Evolutionary conservation across 2,797 vertebrate genomes (phyloP).

Genomic region (Coregonus sp.): DNA sequence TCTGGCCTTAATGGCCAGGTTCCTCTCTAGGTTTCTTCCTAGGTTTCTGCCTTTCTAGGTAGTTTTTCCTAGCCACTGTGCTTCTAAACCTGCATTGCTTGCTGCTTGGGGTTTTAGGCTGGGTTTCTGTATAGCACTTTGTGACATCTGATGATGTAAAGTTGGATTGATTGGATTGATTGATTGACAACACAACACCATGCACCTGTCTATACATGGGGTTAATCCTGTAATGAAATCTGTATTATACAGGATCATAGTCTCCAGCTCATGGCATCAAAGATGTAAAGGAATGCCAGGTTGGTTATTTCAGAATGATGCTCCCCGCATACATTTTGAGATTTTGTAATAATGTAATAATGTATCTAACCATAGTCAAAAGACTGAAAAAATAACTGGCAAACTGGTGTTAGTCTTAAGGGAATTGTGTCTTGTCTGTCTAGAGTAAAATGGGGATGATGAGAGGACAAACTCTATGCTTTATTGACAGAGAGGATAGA

Average conservation of each 20-base stretch:
- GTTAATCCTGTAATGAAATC: not conserved
- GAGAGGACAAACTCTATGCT: slow-evolving; percentile 2
- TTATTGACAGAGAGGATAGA: slow-evolving; percentile 25
- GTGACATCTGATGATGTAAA: no score
- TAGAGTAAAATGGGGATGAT: not conserved
- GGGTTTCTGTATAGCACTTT: no score
- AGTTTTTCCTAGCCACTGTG: no score
- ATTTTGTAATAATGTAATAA: not conserved
- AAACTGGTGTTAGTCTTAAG: not conserved
- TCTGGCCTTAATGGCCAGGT: no score
- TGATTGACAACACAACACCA: not conserved
- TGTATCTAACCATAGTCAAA: not conserved
- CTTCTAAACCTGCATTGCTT: no score
- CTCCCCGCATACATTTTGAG: not conserved
- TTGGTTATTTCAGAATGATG: not conserved
- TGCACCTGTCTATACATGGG: not conserved
- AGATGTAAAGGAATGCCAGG: not conserved
- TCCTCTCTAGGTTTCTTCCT: no score
- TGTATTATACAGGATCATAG: no score
- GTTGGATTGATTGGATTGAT: no score
- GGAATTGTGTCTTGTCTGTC: slow-evolving; percentile 9
- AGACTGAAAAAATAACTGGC: not conserved
- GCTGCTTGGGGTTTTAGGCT: no score
- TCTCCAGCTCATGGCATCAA: no score
- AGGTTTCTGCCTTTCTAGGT: no score